Evolutionary conservation across 2,113 vertebrate species (phyloP).

Genomic region (Solea senegalensis): DNA sequence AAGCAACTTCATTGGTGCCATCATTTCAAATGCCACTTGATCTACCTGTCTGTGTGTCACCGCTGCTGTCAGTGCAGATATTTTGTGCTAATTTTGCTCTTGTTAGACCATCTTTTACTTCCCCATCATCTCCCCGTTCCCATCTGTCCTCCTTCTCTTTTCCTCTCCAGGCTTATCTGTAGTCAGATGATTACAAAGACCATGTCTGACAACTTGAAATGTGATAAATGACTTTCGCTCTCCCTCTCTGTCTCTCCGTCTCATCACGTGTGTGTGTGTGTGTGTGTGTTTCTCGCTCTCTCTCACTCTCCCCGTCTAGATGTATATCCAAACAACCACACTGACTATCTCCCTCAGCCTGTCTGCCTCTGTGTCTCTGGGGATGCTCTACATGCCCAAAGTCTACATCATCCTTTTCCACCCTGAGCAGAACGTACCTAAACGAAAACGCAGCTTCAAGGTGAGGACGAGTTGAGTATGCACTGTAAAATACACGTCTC

Average conservation of each 20-base stretch:
- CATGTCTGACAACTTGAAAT: constrained; percentile 32
- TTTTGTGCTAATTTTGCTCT: constrained; percentile 23
- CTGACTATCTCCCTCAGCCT: constrained; percentile 97
- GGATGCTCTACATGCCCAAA: constrained; percentile 99
- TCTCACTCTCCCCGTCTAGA: constrained; percentile 75
- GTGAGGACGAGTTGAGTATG: constrained; percentile 26
- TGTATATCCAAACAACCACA: constrained; percentile 99
- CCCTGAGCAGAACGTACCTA: constrained; percentile 97
- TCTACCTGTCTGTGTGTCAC: constrained; percentile 26
- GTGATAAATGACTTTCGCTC: constrained; percentile 41
- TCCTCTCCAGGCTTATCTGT: constrained; percentile 7
- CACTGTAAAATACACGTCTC: neutral
- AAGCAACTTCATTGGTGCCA: constrained; percentile 15
- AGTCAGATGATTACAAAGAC: constrained; percentile 30
- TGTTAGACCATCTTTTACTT: constrained; percentile 33
- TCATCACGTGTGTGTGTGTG: neutral
- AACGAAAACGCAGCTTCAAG: constrained; percentile 97
- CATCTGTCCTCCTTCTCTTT: constrained; percentile 18
- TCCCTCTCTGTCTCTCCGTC: neutral
- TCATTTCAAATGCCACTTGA: constrained; percentile 32
- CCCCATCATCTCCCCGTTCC: neutral
- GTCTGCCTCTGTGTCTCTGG: constrained; percentile 96
- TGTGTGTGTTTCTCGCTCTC: constrained; percentile 2
- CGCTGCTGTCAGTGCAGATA: constrained; percentile 27
- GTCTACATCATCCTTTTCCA: constrained; percentile 98